Evolutionary conservation across 1,140 invertebrate genomes (phyloP), one percentile per base, ranked within the genome.

Genomic region (Tetraneura akinire): DNA sequence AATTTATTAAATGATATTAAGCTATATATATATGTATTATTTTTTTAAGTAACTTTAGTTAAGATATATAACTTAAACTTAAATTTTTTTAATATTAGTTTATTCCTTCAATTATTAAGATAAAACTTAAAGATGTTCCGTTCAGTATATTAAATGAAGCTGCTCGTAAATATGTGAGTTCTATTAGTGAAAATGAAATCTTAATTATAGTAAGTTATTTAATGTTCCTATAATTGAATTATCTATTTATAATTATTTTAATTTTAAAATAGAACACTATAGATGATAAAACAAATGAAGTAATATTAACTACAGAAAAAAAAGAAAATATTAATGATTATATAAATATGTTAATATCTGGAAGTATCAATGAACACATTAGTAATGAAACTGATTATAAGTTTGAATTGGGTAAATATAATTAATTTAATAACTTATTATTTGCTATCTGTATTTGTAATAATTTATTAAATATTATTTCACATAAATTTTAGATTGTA

Each of bases 121-220:
- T 78, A 18, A 78, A 45, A 60, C 21, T 78, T 3, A 62, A 78
- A 62, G 55, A n/a, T 62, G 55, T 78, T 62, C 37, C 29, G 16
- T 47, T 26, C 1, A 10, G 0, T 60, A n/a, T n/a, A 23, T 78
- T 78, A 60, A 78, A 42, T 60, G 13, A 45, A 18, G 55, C 37
- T 23, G 74, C 74, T 29, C 53, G 16, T 57, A 14, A 78, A n/a
- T 78, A 78, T 62, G 16, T 78, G 10, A 29, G 13, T 60, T 45
- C 6, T 1, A 45, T 78, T 4, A 23, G 55, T 78, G 74, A 78
- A n/a, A 29, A 29, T 8, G 71, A 74, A 57, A 3, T 5, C 14
- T 78, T 78, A 26, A 47, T 29, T 18, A n/a, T 78, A 26, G 74
- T 78, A 78, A 78, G 55, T 78, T 26, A 5, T 18, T 51, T 71